phyloP scores from a whole-genome alignment of 2,888 invertebrate species.

The Cremastobaeus sp. region DNA sequence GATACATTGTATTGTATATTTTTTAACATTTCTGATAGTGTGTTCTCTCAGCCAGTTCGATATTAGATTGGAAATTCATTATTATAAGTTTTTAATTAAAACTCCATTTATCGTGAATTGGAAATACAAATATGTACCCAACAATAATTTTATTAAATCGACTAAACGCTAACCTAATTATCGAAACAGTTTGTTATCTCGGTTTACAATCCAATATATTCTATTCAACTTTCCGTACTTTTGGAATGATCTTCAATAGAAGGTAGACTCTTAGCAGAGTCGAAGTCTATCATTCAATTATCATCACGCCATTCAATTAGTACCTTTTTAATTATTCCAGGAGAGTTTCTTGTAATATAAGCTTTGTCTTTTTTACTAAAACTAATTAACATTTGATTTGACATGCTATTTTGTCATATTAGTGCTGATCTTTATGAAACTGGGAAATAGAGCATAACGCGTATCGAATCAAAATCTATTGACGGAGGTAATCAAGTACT shows the following conservation, averaged over 20 bases:
- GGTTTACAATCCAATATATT: neutral
- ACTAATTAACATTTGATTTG: slow-evolving; percentile 3
- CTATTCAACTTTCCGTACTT: too few species aligned
- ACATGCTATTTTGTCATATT: slow-evolving; percentile 13
- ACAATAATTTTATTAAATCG: neutral
- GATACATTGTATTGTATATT: too few species aligned
- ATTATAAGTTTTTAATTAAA: too few species aligned
- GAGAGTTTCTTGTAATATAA: too few species aligned
- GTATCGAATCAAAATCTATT: slow-evolving; percentile 10
- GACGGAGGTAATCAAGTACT: slow-evolving; percentile 12
- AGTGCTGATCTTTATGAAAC: slow-evolving; percentile 30
- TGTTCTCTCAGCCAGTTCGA: too few species aligned
- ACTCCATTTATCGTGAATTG: too few species aligned
- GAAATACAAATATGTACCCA: neutral
- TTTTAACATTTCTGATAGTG: too few species aligned
- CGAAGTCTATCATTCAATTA: slow-evolving; percentile 8
- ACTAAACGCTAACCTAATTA: slow-evolving; percentile 19
- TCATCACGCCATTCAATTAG: slow-evolving; percentile 9
- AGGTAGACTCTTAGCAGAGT: too few species aligned
- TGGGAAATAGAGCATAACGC: slow-evolving; percentile 20
- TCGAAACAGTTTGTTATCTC: slow-evolving; percentile 19
- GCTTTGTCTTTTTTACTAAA: too few species aligned
- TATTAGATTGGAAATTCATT: too few species aligned
- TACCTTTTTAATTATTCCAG: neutral
- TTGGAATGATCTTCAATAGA: too few species aligned